These are phyloP conservation scores for Ectemnius cavifrons DNA, from an alignment of 2,888 invertebrate species.

Conservation along the genomic window DNA sequence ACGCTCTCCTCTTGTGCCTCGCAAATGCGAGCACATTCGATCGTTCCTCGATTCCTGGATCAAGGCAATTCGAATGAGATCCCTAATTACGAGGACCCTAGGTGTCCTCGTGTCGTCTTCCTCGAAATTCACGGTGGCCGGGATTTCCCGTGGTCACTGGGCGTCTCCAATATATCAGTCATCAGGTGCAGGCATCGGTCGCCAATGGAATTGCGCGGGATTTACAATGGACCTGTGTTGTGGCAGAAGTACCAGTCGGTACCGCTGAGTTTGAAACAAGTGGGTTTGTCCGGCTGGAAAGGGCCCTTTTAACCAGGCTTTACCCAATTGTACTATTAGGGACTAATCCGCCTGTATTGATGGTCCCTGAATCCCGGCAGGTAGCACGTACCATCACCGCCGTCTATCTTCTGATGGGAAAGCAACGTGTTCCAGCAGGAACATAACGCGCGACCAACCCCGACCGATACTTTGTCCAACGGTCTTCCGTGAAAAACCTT, in stretches of 20 bases:
- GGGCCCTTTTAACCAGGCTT: conserved; percentile 2
- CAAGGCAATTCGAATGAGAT: too few relatives aligned
- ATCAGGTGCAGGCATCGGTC: too few relatives aligned
- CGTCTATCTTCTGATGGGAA: too few relatives aligned
- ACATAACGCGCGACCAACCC: too few relatives aligned
- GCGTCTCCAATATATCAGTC: background rate
- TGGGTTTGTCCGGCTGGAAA: background rate
- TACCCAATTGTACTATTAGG: background rate
- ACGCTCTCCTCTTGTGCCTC: conserved; percentile 27
- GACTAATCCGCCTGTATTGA: background rate
- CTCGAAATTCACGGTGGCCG: too few relatives aligned
- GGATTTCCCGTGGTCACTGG: too few relatives aligned
- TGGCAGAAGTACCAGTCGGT: background rate
- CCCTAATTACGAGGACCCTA: too few relatives aligned
- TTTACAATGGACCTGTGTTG: too few relatives aligned
- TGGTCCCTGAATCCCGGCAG: conserved; percentile 2
- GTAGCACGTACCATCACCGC: background rate
- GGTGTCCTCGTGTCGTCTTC: conserved; percentile 1
- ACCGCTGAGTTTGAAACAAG: conserved; percentile 5
- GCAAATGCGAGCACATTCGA: conserved; percentile 5
- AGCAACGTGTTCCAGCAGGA: too few relatives aligned
- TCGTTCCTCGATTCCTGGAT: conserved; percentile 8
- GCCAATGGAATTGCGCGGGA: too few relatives aligned
- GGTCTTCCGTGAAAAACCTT: too few relatives aligned
- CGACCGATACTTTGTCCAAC: too few relatives aligned